Conservation (phyloP, 2,113 vertebrate genomes). For the Seriola rivoliana region DNA sequence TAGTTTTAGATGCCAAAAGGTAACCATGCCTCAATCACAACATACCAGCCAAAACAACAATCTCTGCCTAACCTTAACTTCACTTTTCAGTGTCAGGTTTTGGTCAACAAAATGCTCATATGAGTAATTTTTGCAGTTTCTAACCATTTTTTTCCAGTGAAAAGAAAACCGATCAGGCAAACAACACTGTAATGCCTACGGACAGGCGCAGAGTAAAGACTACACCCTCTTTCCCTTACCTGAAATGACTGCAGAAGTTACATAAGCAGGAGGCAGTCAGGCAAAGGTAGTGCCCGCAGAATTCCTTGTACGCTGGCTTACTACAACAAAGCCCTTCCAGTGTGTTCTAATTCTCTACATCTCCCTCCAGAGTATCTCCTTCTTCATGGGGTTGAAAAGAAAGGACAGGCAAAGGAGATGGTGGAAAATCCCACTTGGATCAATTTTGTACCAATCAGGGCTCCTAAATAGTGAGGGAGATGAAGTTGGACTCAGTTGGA, state of each 20-base stretch:
- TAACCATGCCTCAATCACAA: neutral
- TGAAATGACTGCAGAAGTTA: conserved; percentile 49
- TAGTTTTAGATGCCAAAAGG: neutral
- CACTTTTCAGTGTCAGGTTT: neutral
- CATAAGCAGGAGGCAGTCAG: conserved; percentile 40
- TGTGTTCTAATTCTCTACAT: conserved; percentile 64
- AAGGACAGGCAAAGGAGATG: conserved; percentile 37
- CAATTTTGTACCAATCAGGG: conserved; percentile 68
- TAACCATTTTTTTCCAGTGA: neutral
- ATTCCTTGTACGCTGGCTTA: conserved; percentile 53
- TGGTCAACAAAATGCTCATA: neutral
- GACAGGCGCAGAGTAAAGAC: conserved; percentile 1
- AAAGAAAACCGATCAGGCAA: neutral
- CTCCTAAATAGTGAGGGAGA: conserved; percentile 61
- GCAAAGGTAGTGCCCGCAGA: conserved; percentile 20
- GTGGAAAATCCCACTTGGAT: conserved; percentile 70
- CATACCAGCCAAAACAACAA: neutral
- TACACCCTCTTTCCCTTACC: neutral
- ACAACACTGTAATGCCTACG: conserved; percentile 9
- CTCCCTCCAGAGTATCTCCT: conserved; percentile 46
- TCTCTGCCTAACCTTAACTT: neutral
- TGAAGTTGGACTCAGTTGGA: conserved; percentile 61
- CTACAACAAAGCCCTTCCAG: conserved; percentile 62
- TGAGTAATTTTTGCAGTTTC: neutral
- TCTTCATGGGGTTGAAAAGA: conserved; percentile 57